phyloP scores from a whole-genome alignment of 2,113 vertebrate species.

The Emberiza fucata region DNA sequence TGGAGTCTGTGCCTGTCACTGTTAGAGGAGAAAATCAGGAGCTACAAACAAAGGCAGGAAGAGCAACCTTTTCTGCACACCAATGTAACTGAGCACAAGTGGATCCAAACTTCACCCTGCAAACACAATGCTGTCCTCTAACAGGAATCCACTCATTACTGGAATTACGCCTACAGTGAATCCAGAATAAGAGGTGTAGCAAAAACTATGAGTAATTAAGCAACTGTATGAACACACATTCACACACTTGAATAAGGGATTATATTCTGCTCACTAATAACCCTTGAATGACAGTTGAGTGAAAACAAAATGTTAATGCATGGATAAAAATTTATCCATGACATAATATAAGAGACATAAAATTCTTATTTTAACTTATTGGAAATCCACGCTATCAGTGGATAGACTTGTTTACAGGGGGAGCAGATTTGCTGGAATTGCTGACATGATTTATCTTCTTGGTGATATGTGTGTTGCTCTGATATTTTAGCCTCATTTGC shows the following conservation, averaged over 20 bases:
- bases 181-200: neutral
- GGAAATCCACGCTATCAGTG: neutral
- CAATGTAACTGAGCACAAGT: neutral
- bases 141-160: neutral
- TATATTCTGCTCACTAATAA: neutral
- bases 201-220: neutral
- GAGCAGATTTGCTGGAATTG: neutral
- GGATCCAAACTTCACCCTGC: neutral
- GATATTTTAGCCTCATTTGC: neutral
- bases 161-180: neutral
- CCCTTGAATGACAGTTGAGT: neutral
- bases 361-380: neutral
- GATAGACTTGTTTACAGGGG: neutral
- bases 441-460: constrained; percentile 18
- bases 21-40: neutral
- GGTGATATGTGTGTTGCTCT: neutral
- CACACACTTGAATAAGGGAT: neutral
- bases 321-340: neutral
- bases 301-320: neutral
- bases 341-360: neutral
- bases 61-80: neutral
- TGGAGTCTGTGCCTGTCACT: neutral
- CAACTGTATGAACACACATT: neutral
- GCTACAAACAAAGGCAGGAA: neutral
- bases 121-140: neutral